phyloP scores from a whole-genome alignment of 2,797 vertebrate species.

The Helostoma temminkii region DNA sequence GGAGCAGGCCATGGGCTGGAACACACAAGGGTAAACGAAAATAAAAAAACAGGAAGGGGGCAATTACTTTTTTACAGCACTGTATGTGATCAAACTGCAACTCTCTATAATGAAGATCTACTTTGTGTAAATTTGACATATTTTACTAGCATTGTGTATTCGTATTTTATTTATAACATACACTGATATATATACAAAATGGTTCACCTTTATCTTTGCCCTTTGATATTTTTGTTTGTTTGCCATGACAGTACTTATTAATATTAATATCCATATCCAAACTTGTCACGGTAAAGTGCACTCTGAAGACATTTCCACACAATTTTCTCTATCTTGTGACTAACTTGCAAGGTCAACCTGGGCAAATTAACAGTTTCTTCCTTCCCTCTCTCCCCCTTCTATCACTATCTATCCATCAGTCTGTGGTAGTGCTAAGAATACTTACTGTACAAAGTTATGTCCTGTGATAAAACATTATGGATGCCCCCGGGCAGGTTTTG shows the following conservation, averaged over 20 bases:
- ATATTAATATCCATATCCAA: not conserved
- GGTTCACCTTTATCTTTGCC: not conserved
- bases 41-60: too few relatives aligned
- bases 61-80: too few relatives aligned
- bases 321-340: conserved; percentile 3
- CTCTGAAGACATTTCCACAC: conserved; percentile 14
- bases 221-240: not conserved
- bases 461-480: conserved; percentile 68
- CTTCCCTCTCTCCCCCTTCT: conserved; percentile 14
- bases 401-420: conserved; percentile 42
- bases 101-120: not conserved
- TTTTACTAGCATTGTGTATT: not conserved
- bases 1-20: not conserved
- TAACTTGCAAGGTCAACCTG: conserved; percentile 32
- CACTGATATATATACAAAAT: not conserved
- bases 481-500: conserved; percentile 63
- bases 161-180: too few relatives aligned
- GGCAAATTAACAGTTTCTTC: conserved; percentile 8
- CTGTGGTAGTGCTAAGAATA: conserved; percentile 29
- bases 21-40: conserved; percentile 15
- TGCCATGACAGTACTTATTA: not conserved
- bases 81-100: too few relatives aligned
- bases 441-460: conserved; percentile 60
- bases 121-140: not conserved
- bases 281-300: not conserved